These are phyloP conservation scores for Leptinotarsa texana DNA, from an alignment of 1,140 invertebrate species.

Conservation along the genomic window DNA sequence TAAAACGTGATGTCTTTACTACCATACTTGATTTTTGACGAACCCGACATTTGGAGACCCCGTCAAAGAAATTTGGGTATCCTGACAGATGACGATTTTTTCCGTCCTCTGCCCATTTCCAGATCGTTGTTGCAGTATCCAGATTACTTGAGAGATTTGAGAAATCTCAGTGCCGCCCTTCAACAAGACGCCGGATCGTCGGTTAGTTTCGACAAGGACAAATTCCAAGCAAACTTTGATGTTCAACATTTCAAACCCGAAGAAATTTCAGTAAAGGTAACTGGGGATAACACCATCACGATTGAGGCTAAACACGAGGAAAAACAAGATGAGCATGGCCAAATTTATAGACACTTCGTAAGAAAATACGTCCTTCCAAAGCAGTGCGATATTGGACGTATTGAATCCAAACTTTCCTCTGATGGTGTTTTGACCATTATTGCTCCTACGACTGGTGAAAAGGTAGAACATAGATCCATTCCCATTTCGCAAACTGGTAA, in stretches of 20 bases:
- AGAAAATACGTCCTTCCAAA: slow-evolving; percentile 66
- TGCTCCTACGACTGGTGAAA: slow-evolving; percentile 56
- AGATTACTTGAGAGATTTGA: slow-evolving; percentile 61
- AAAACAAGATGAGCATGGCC: slow-evolving; percentile 67
- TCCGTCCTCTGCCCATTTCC: slow-evolving; percentile 35
- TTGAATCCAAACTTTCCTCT: too few species aligned
- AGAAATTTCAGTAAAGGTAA: slow-evolving; percentile 78
- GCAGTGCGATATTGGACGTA: too few species aligned
- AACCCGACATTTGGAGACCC: slow-evolving; percentile 30
- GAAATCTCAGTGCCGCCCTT: slow-evolving; percentile 51
- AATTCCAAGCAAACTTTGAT: slow-evolving; percentile 67
- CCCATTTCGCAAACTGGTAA: slow-evolving; percentile 59
- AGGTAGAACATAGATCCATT: slow-evolving; percentile 53
- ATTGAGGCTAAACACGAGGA: slow-evolving; percentile 74
- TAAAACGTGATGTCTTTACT: slow-evolving; percentile 7
- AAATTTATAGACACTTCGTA: slow-evolving; percentile 68
- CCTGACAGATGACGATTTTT: slow-evolving; percentile 36
- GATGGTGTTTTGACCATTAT: slow-evolving; percentile 28
- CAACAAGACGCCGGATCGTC: too few species aligned
- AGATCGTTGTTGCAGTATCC: slow-evolving; percentile 13
- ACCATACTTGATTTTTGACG: slow-evolving; percentile 7
- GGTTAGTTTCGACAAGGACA: too few species aligned
- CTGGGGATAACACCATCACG: slow-evolving; percentile 66
- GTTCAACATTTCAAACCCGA: slow-evolving; percentile 74
- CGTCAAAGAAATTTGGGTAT: neutral